These are phyloP conservation scores for Dolomedes plantarius DNA, from an alignment of 2,888 invertebrate genomes.

Conservation along the genomic window DNA sequence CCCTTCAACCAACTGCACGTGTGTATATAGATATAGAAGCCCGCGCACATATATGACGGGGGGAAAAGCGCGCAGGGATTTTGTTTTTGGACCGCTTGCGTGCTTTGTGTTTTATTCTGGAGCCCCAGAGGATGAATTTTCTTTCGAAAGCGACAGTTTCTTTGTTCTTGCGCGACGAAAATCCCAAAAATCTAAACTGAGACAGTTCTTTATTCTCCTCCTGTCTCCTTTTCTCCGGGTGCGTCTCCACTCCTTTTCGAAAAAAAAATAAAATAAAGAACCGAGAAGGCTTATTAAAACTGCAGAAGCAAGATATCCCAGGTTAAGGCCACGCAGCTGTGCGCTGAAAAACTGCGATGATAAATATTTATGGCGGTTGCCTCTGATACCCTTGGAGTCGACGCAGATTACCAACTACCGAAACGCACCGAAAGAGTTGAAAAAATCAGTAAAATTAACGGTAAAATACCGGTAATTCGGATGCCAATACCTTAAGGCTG, in stretches of 20 bases:
- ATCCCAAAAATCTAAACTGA: background rate
- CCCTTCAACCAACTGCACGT: background rate
- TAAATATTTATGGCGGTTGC: slow-evolving; percentile 1
- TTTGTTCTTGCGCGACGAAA: background rate
- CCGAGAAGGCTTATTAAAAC: background rate
- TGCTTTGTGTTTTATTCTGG: slow-evolving; percentile 10
- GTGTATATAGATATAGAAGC: background rate
- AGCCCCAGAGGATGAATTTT: background rate
- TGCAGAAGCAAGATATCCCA: background rate
- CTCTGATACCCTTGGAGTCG: too few relatives aligned
- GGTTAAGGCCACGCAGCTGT: too few relatives aligned
- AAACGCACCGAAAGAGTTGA: too few relatives aligned
- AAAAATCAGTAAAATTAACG: too few relatives aligned
- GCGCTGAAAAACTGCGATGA: too few relatives aligned
- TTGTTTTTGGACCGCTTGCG: slow-evolving; percentile 11
- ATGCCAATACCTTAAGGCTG: too few relatives aligned
- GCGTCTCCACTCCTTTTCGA: background rate
- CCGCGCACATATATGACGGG: background rate
- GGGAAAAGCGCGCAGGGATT: background rate
- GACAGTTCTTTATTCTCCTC: background rate
- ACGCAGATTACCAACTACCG: too few relatives aligned
- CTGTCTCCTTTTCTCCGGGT: too few relatives aligned
- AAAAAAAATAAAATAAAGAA: background rate
- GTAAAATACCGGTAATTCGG: too few relatives aligned
- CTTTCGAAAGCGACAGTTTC: background rate